Percentiles rank a stretch among this genome's conserved stretches.
Conservation (phyloP, 2,113 vertebrate genomes). For the Oplegnathus fasciatus region DNA sequence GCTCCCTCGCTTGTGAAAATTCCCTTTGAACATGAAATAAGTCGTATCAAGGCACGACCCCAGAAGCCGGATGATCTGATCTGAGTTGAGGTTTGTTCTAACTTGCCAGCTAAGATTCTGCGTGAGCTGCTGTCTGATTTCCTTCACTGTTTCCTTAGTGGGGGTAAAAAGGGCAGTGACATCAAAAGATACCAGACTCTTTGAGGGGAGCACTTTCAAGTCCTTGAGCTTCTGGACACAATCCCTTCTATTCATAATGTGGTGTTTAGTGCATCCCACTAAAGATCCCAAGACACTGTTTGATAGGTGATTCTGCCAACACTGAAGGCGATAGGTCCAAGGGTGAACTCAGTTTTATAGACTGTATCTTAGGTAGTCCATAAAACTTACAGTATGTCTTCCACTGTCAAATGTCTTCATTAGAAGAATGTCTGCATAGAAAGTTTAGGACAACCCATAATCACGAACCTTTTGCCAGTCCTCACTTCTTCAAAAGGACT, state of each 20-base stretch:
- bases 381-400: not conserved
- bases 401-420: not conserved
- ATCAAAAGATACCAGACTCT: not conserved
- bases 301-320: slow-evolving; percentile 1
- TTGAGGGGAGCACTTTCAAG: not conserved
- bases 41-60: not conserved
- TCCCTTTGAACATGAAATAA: slow-evolving; percentile 1
- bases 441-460: not conserved
- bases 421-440: not conserved
- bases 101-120: not conserved
- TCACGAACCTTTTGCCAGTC: not conserved
- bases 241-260: not conserved
- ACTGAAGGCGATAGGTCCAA: not conserved
- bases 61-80: not conserved
- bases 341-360: not conserved
- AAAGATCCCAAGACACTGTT: not conserved
- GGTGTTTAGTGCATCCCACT: not conserved
- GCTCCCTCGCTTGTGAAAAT: not conserved
- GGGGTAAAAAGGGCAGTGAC: not conserved
- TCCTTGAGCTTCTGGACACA: slow-evolving; percentile 5
- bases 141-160: not conserved
- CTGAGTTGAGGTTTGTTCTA: not conserved
- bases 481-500: not conserved
- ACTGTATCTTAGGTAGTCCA: too few species aligned
- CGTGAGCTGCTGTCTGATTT: not conserved